phyloP scores from a whole-genome alignment of 2,888 invertebrate genomes.

The Anaspis maculata region DNA sequence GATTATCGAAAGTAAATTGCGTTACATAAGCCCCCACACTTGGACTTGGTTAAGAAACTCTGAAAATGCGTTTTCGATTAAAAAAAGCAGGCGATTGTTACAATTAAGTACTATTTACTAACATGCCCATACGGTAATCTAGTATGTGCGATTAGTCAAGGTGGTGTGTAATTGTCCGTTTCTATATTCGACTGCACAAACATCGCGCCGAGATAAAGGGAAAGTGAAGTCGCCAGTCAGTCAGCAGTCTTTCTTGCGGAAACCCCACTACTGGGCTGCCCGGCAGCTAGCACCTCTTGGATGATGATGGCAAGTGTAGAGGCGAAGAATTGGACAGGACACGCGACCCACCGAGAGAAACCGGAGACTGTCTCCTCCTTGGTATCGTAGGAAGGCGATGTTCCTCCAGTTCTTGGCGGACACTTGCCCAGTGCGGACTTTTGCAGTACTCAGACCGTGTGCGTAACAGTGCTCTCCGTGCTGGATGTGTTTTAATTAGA shows the following conservation, averaged over 20 bases:
- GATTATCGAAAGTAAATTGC: no score
- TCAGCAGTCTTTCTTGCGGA: background rate
- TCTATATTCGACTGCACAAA: background rate
- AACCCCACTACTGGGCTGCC: slow-evolving; percentile 16
- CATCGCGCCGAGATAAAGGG: slow-evolving; percentile 12
- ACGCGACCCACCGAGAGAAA: slow-evolving; percentile 15
- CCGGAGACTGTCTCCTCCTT: slow-evolving; percentile 9
- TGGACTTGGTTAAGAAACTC: no score
- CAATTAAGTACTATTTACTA: no score
- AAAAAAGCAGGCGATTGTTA: no score
- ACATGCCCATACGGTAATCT: no score
- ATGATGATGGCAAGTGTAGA: slow-evolving; percentile 16
- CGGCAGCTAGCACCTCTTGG: no score
- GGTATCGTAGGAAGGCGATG: no score
- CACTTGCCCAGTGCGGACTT: slow-evolving; percentile 13
- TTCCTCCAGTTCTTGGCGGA: slow-evolving; percentile 13
- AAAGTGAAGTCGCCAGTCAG: slow-evolving; percentile 17
- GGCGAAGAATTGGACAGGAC: slow-evolving; percentile 18
- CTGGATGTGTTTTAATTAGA: slow-evolving; percentile 17
- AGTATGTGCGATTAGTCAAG: no score
- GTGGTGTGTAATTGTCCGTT: no score
- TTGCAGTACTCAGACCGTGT: slow-evolving; percentile 12
- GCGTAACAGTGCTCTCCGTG: slow-evolving; percentile 9
- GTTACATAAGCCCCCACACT: no score
- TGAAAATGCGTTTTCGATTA: no score